Evolutionary conservation across 2,113 vertebrate species (phyloP), one percentile per base, ranked within the genome.

Genomic region (Actenoides hombroni): DNA sequence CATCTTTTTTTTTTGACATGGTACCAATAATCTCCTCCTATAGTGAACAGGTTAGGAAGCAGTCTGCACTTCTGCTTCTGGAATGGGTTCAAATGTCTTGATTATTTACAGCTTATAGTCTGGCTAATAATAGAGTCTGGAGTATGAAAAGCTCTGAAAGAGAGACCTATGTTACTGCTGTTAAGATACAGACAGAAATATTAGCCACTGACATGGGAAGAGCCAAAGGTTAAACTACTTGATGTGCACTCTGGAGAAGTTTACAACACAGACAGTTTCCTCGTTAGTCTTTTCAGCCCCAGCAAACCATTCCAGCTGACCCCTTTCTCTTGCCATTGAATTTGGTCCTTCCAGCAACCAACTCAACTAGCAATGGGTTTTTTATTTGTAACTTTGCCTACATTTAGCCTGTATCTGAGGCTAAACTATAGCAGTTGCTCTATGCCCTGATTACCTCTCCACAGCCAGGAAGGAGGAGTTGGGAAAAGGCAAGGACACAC

Each of bases 141-240:
- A 63, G 42, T 68, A 68, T 26, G 17, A 86, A 67, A 46, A 75
- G 23, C n/a, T 80, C 86, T 78, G 80, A 73, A 94, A 76, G 61
- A 70, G 28, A 84, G 46, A 78, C 23, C 28, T 63, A 1, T 70
- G 28, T 31, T 81, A 81, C 42, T 9, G 12, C 37, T 49, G 1
- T 44, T 68, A 92, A 92, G 78, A 67, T n/a, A 31, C 5, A 17
- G 46, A 28, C 5, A 85, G 69, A 94, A 93, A 56, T 89, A 67
- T 28, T 53, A 70, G 67, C 54, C 26, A 17, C 20, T n/a, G n/a
- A 35, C 46, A 65, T 85, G 31, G 71, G 88, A 90, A 88, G 33
- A 86, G 51, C 64, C 79, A 76, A 90, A 92, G 61, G 79, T 94
- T 88, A 94, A 96, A 84, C 20, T 91, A 92, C 60, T 73, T 83